These are phyloP conservation scores for Xanthorhoe designata DNA, from an alignment of 2,888 invertebrate species.

Conservation along the genomic window DNA sequence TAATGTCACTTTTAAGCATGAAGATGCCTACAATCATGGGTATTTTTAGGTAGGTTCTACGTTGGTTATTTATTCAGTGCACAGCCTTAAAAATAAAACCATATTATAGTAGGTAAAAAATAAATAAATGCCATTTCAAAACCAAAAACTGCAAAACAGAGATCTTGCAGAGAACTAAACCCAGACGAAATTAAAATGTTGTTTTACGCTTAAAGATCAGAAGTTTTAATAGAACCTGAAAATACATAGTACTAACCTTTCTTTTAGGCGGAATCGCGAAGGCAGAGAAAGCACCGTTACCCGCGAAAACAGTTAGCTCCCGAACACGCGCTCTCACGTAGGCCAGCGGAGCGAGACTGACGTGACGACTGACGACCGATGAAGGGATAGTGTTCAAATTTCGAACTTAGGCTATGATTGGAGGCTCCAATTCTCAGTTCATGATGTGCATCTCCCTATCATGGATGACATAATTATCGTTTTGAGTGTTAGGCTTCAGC, in stretches of 20 bases:
- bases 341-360: conserved; percentile 11
- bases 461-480: no score
- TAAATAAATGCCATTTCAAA: neutral
- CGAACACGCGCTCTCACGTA: neutral
- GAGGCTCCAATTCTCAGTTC: no score
- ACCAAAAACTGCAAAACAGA: no score
- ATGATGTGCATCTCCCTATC: no score
- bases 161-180: no score
- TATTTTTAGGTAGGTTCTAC: neutral
- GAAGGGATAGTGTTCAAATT: neutral
- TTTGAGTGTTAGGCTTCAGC: no score
- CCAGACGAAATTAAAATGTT: neutral
- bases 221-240: neutral
- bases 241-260: conserved; percentile 24
- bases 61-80: neutral
- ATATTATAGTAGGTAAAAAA: neutral
- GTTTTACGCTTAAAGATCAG: neutral
- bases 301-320: conserved; percentile 22
- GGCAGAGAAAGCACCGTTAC: conserved; percentile 21
- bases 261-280: conserved; percentile 27
- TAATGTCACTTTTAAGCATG: no score
- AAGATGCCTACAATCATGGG: no score
- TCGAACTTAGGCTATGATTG: neutral
- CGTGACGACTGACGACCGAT: conserved; percentile 1
- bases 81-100: neutral